Conservation (phyloP, 2,888 invertebrate species). For the Phragmatobia fuliginosa region DNA sequence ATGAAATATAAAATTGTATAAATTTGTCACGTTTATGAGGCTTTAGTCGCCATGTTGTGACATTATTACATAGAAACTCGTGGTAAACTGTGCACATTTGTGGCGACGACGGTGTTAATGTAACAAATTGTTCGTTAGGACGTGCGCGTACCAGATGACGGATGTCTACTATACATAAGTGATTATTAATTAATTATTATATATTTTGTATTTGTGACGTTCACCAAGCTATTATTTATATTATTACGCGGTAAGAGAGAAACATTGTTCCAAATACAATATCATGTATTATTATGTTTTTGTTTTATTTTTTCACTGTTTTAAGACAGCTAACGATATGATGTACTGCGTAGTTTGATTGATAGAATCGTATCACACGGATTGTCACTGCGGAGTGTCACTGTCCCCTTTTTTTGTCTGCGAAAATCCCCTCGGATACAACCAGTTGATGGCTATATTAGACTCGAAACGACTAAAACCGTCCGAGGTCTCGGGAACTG, state of each 20-base stretch:
- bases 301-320: conserved; percentile 16
- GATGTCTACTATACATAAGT: conserved; percentile 71
- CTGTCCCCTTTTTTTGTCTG: too few relatives aligned
- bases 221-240: conserved; percentile 80
- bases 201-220: conserved; percentile 82
- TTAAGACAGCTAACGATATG: too few relatives aligned
- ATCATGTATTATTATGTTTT: conserved; percentile 68
- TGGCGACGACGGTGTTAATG: conserved; percentile 59
- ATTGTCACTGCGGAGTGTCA: too few relatives aligned
- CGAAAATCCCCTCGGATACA: too few relatives aligned
- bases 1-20: not conserved
- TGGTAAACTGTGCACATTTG: not conserved
- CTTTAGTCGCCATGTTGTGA: too few relatives aligned
- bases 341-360: not conserved
- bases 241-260: conserved; percentile 74
- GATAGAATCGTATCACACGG: too few relatives aligned
- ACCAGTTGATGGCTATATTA: too few relatives aligned
- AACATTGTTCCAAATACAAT: conserved; percentile 81
- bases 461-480: too few relatives aligned
- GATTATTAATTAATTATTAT: conserved; percentile 73
- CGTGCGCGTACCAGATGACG: conserved; percentile 54
- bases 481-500: too few relatives aligned
- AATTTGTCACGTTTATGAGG: too few relatives aligned
- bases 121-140: conserved; percentile 61
- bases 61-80: not conserved